Conservation (phyloP, 2,888 invertebrate genomes). For the Cerceris rybyensis region DNA sequence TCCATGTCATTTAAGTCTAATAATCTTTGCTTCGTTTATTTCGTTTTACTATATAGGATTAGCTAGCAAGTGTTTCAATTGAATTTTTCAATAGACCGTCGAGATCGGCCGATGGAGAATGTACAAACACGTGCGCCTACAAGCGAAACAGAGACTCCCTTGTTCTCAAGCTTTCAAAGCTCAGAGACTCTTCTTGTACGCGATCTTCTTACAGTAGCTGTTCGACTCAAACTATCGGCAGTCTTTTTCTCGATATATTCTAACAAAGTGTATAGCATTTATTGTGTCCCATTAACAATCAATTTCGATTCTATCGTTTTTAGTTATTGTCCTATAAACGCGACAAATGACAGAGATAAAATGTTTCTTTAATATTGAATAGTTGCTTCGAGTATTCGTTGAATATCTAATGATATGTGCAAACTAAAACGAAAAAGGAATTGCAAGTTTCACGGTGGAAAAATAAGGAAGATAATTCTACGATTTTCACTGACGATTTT, state of each 20-base stretch:
- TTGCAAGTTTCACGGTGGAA: background rate
- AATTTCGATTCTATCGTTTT: background rate
- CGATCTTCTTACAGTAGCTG: constrained; percentile 36
- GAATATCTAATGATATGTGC: constrained; percentile 30
- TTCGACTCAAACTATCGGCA: constrained; percentile 30
- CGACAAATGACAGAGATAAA: background rate
- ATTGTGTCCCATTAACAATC: background rate
- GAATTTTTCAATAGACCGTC: constrained; percentile 32
- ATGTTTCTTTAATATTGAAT: background rate
- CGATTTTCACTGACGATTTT: too few species aligned
- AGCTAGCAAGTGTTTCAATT: constrained; percentile 7
- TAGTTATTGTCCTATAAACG: background rate
- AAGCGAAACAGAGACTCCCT: constrained; percentile 73
- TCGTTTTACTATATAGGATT: background rate
- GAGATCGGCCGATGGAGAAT: constrained; percentile 29
- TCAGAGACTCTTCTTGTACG: constrained; percentile 30
- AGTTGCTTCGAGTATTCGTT: background rate
- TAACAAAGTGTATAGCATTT: constrained; percentile 1
- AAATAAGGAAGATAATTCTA: too few species aligned
- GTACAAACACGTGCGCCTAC: constrained; percentile 59
- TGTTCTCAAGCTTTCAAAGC: constrained; percentile 65
- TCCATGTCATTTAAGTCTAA: background rate
- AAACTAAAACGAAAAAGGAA: constrained; percentile 24
- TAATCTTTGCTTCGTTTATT: background rate
- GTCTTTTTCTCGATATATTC: constrained; percentile 26